Conservation (phyloP, 2,113 vertebrate genomes). For the Percopsis transmontana region DNA sequence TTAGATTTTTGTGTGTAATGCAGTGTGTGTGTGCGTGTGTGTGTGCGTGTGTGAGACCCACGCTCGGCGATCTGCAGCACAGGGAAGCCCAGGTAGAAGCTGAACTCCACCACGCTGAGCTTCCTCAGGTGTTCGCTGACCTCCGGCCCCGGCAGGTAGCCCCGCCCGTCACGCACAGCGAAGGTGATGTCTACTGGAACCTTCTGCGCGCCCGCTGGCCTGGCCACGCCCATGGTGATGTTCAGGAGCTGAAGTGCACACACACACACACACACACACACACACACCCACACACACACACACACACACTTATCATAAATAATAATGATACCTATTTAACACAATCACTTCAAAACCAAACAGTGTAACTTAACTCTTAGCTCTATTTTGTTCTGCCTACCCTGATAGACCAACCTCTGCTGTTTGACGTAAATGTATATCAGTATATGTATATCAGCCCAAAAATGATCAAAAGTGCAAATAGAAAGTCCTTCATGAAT, state of each 20-base stretch:
- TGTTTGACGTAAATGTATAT: too few species aligned
- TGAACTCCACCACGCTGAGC: constrained; percentile 93
- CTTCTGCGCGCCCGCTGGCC: constrained; percentile 67
- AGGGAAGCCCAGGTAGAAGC: constrained; percentile 94
- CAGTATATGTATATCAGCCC: too few species aligned
- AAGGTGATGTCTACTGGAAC: constrained; percentile 88
- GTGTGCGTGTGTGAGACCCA: constrained; percentile 64
- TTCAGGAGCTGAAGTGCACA: constrained; percentile 84
- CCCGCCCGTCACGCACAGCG: constrained; percentile 74
- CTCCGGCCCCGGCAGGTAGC: constrained; percentile 85
- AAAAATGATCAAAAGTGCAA: too few species aligned
- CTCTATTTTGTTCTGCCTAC: too few species aligned
- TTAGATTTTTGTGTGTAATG: neutral
- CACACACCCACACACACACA: neutral
- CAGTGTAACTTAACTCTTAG: too few species aligned
- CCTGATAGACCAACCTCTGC: too few species aligned
- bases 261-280: constrained; percentile 8
- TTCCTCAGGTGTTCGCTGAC: constrained; percentile 90
- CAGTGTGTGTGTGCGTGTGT: constrained; percentile 9
- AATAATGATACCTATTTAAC: neutral
- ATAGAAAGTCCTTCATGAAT: too few species aligned
- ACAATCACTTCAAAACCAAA: too few species aligned
- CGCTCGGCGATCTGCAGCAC: constrained; percentile 92
- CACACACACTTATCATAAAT: neutral
- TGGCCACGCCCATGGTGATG: constrained; percentile 75